A percentile compares a stretch with the other conserved stretches of the same genome.
Evolutionary conservation across 2,797 vertebrate genomes (phyloP).

Genomic region (Buceros bicornis): DNA sequence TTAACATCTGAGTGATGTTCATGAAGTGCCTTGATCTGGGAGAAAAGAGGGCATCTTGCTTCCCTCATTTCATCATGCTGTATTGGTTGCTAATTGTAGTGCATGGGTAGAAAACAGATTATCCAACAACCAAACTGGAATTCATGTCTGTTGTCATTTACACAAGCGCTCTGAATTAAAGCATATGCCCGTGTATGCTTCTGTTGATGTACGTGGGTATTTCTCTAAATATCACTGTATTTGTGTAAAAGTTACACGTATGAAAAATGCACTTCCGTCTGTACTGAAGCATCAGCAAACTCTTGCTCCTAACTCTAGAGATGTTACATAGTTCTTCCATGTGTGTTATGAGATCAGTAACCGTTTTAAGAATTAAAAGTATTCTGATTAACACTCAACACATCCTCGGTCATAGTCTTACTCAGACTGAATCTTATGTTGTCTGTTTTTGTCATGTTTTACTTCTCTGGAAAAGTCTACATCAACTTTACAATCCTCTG

Average conservation of each 20-base stretch:
- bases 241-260: neutral
- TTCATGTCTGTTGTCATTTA: neutral
- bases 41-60: slow-evolving; percentile 41
- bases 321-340: neutral
- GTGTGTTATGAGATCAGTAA: neutral
- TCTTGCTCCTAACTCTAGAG: neutral
- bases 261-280: neutral
- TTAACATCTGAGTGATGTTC: slow-evolving; percentile 59
- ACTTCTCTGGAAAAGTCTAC: neutral
- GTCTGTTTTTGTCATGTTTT: neutral
- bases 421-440: neutral
- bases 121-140: neutral
- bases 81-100: slow-evolving; percentile 16
- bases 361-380: neutral
- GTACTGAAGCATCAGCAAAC: neutral
- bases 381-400: neutral
- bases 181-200: neutral
- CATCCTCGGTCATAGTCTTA: neutral
- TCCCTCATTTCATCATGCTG: neutral
- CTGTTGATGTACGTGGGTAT: neutral
- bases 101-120: slow-evolving; percentile 12
- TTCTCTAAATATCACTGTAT: neutral
- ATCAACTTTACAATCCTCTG: neutral
- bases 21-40: slow-evolving; percentile 27
- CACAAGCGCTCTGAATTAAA: neutral